Conservation (phyloP, 2,113 vertebrate genomes). For the Phyllostomus discolor region DNA sequence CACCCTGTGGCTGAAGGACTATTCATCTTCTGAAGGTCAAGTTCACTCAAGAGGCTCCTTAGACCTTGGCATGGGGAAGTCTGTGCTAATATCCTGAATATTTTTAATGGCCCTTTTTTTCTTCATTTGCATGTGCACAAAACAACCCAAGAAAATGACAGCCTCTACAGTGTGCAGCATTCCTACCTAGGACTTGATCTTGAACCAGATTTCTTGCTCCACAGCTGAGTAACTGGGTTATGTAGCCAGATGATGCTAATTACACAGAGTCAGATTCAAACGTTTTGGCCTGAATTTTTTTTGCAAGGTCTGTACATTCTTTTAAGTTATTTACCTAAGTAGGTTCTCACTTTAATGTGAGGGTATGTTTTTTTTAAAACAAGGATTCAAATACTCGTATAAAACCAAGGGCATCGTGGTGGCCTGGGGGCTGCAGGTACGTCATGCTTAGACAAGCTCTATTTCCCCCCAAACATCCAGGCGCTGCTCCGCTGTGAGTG, state of each 20-base stretch:
- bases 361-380: not conserved
- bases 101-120: not conserved
- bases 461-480: not conserved
- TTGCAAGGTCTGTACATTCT: not conserved
- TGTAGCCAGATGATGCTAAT: not conserved
- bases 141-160: not conserved
- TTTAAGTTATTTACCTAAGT: not conserved
- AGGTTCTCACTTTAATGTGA: not conserved
- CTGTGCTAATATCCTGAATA: not conserved
- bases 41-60: not conserved
- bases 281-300: conserved; percentile 12
- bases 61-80: not conserved
- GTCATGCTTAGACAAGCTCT: not conserved
- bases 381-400: not conserved
- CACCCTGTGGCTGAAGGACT: not conserved
- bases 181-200: not conserved
- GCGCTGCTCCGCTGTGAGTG: conserved; percentile 40
- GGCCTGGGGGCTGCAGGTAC: not conserved
- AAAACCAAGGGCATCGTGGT: not conserved
- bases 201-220: conserved; percentile 26
- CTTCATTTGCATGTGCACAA: not conserved
- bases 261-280: conserved; percentile 2
- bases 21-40: not conserved
- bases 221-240: conserved; percentile 3
- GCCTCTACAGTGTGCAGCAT: not conserved